Base-by-base conservation (phyloP, 2,888 invertebrate genomes). In the Eupsilia transversa region DNA sequence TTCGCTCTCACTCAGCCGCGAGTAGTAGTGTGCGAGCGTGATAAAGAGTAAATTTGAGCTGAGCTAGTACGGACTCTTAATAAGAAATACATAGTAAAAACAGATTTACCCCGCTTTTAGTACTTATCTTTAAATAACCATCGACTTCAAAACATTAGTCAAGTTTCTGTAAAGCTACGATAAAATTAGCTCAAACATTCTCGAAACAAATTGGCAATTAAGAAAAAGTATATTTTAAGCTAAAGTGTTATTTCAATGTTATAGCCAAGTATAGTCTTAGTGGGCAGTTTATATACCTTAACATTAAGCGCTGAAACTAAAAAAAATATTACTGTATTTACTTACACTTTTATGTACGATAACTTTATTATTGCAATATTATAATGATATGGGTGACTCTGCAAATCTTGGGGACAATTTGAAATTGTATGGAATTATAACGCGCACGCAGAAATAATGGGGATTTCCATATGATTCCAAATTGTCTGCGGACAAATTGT, bases 151-250 rank as follows among this genome's bases (percentile, higher is more conserved):
- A 71, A 77, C 70, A 56, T 52, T 57, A 27, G 35, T 57, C 38
- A 76, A 75, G 20, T 73, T 70, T 63, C 30, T 65, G 52, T 49
- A 70, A 69, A 74, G 12, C n/a, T 30, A 17, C 65, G 46, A 74
- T 70, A 67, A 77, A 80, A 71, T 70, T 74, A 49, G 10, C 35
- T 63, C 52, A 49, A 77, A 61, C 59, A 72, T 66, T 64, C 41
- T 59, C 54, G 12, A 30, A 71, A 77, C 60, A 64, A 83, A 82
- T 83, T 72, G 70, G 65, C 61, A 72, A 74, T 82, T 72, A 74
- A 38, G 67, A 69, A 67, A 56, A 63, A 65, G 64, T 71, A 41
- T 59, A 52, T 78, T 79, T 49, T n/a, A 54, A 30, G n/a, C 17
- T 35, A 9, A 63, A 77, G 57, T 61, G 52, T 72, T 72, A 70